phyloP scores from a whole-genome alignment of 1,140 invertebrate species.

The Tetramorium parvispinum region DNA sequence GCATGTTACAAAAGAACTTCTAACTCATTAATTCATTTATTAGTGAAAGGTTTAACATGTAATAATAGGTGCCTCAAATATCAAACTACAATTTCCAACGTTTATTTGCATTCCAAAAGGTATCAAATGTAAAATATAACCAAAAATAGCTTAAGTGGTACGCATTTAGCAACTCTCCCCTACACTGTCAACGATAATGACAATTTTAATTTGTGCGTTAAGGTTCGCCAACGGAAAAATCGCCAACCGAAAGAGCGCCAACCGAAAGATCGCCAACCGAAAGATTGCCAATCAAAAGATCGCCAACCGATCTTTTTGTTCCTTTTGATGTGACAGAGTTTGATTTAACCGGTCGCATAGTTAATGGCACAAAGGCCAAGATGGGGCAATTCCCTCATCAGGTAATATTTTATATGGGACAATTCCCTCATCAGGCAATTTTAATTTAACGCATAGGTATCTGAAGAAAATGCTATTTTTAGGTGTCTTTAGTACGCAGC shows the following conservation, averaged over 20 bases:
- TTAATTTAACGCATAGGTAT: neutral
- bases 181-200: neutral
- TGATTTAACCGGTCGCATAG: conserved; percentile 70
- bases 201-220: conserved; percentile 16
- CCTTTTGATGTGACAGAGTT: neutral
- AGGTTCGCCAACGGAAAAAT: neutral
- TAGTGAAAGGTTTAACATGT: too few species aligned
- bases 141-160: too few species aligned
- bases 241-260: neutral
- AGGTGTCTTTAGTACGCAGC: conserved; percentile 78
- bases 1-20: too few species aligned
- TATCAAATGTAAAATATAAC: too few species aligned
- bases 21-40: too few species aligned
- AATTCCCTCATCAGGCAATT: neutral
- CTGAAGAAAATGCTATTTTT: neutral
- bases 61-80: too few species aligned
- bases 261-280: neutral
- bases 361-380: conserved; percentile 78
- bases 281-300: neutral
- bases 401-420: conserved; percentile 49
- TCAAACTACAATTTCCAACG: too few species aligned
- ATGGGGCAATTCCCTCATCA: conserved; percentile 78
- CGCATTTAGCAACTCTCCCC: too few species aligned
- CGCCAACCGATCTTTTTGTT: neutral
- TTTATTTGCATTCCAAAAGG: too few species aligned